A percentile compares a stretch with the other conserved stretches of the same genome.
Evolutionary conservation across 2,888 invertebrate species (phyloP).

Genomic region (Amiota minor): DNA sequence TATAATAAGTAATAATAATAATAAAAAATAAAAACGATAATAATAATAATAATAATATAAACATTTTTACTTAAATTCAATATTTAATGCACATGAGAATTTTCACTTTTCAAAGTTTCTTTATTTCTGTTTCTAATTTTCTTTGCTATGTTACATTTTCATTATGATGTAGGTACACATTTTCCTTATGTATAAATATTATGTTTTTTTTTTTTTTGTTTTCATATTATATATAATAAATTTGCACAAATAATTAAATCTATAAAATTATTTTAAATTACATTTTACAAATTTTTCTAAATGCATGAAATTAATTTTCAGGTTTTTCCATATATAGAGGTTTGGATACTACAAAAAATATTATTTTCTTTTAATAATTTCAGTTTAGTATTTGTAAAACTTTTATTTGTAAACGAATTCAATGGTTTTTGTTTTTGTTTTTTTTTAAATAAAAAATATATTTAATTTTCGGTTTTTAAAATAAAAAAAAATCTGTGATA

Average conservation of each 20-base stretch:
- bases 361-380: background rate
- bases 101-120: background rate
- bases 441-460: too few relatives aligned
- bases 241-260: conserved; percentile 11
- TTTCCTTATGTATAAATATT: conserved; percentile 2
- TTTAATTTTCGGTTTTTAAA: too few relatives aligned
- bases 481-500: too few relatives aligned
- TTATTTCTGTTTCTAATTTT: background rate
- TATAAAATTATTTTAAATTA: conserved; percentile 8
- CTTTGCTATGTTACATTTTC: background rate
- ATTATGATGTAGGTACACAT: conserved; percentile 16
- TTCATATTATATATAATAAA: conserved; percentile 3
- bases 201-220: conserved; percentile 33
- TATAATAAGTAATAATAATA: background rate
- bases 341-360: background rate
- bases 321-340: background rate
- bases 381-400: too few relatives aligned
- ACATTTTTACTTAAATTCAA: too few relatives aligned
- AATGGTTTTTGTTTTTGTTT: too few relatives aligned
- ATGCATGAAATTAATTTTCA: conserved; percentile 14
- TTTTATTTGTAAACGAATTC: too few relatives aligned
- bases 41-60: background rate
- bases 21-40: background rate
- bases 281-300: conserved; percentile 2
- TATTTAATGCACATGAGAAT: conserved; percentile 50